A percentile compares a stretch with the other conserved stretches of the same genome.
Evolutionary conservation across 2,888 invertebrate species (phyloP).

Genomic region (Scrobipalpa atriplicella): DNA sequence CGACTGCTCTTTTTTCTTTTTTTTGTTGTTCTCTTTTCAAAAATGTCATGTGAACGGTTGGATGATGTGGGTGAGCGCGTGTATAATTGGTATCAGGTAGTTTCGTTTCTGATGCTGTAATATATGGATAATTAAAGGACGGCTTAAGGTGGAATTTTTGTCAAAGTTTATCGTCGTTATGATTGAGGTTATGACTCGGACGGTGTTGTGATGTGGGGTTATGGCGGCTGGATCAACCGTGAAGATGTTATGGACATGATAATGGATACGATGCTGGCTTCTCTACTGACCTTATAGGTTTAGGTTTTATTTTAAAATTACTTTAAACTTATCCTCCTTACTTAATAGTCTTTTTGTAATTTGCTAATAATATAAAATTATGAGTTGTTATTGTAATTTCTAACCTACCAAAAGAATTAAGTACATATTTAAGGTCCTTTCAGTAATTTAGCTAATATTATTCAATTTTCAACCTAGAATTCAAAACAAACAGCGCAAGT

Average conservation of each 20-base stretch:
- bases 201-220: conserved; percentile 37
- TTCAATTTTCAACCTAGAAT: no score
- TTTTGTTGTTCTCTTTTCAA: conserved; percentile 53
- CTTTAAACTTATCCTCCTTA: no score
- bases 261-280: conserved; percentile 36
- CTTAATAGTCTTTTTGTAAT: no score
- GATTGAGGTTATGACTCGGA: conserved; percentile 77
- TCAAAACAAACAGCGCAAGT: no score
- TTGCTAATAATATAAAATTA: no score
- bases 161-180: conserved; percentile 80
- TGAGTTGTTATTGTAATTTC: no score
- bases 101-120: conserved; percentile 71
- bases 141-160: conserved; percentile 81
- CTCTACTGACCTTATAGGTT: not conserved
- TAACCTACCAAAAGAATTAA: no score
- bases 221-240: conserved; percentile 52
- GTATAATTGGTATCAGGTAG: conserved; percentile 82
- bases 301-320: no score
- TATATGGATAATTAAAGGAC: conserved; percentile 82
- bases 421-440: no score
- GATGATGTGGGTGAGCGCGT: conserved; percentile 80
- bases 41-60: conserved; percentile 71
- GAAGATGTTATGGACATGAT: conserved; percentile 50
- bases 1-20: conserved; percentile 32
- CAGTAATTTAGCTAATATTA: no score